Conservation (phyloP, 1,140 invertebrate genomes). For the Dinoponera quadriceps region DNA sequence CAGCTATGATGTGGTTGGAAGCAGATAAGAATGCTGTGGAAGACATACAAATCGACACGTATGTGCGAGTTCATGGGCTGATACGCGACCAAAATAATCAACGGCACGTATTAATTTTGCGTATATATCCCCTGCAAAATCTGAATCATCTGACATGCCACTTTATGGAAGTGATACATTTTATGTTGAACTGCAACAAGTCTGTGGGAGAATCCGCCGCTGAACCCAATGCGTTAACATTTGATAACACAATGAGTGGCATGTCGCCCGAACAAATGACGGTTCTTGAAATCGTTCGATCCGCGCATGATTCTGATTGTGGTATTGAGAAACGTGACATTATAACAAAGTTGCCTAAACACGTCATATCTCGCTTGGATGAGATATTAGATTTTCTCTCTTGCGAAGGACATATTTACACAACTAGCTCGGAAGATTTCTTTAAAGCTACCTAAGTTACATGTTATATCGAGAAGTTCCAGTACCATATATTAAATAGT, state of each 20-base stretch:
- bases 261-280: slow-evolving; percentile 73
- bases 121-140: slow-evolving; percentile 72
- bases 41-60: slow-evolving; percentile 68
- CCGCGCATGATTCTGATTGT: slow-evolving; percentile 73
- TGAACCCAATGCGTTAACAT: background rate
- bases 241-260: slow-evolving; percentile 48
- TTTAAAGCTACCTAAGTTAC: slow-evolving; percentile 81
- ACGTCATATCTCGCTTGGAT: slow-evolving; percentile 72
- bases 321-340: slow-evolving; percentile 79
- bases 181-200: slow-evolving; percentile 52
- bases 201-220: background rate
- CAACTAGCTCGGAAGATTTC: slow-evolving; percentile 83
- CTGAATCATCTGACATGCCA: slow-evolving; percentile 77
- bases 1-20: slow-evolving; percentile 81
- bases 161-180: slow-evolving; percentile 71
- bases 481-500: background rate
- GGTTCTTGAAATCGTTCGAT: slow-evolving; percentile 79
- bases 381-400: slow-evolving; percentile 82
- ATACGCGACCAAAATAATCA: slow-evolving; percentile 74
- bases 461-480: background rate
- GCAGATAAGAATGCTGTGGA: slow-evolving; percentile 69
- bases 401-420: slow-evolving; percentile 84
- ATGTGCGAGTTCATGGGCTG: slow-evolving; percentile 76
- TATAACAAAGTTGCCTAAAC: slow-evolving; percentile 70
- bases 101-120: slow-evolving; percentile 75